These are phyloP conservation scores for Athalia circularis DNA, from an alignment of 2,888 invertebrate species.

Conservation along the genomic window DNA sequence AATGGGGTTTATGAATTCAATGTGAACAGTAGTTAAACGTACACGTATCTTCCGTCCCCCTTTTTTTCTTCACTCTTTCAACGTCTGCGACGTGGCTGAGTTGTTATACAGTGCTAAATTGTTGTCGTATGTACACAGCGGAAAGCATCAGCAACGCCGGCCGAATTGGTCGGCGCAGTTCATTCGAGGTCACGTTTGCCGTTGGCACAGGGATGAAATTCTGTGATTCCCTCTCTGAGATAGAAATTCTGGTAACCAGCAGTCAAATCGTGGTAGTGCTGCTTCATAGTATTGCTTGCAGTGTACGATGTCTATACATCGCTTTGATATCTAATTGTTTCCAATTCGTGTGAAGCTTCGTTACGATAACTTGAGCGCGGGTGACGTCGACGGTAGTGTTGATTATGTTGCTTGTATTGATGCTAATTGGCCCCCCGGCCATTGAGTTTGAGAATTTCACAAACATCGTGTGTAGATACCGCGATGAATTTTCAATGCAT, in stretches of 20 bases:
- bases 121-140: neutral
- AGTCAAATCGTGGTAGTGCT: constrained; percentile 33
- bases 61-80: neutral
- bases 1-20: no score
- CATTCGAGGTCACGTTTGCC: constrained; percentile 40
- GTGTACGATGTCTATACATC: neutral
- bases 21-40: no score
- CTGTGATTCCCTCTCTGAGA: constrained; percentile 32
- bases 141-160: constrained; percentile 16
- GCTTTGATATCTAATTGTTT: constrained; percentile 43
- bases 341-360: constrained; percentile 33
- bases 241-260: constrained; percentile 18
- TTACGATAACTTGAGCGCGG: constrained; percentile 2
- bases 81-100: constrained; percentile 31
- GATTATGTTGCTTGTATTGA: constrained; percentile 38
- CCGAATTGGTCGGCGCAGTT: constrained; percentile 40
- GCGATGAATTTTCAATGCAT: neutral
- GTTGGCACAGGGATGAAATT: constrained; percentile 37
- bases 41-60: no score
- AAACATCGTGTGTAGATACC: neutral
- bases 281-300: constrained; percentile 23
- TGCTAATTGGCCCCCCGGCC: constrained; percentile 4
- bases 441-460: constrained; percentile 5
- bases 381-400: constrained; percentile 2
- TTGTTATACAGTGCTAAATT: constrained; percentile 32